phyloP scores from a whole-genome alignment of 2,113 vertebrate species.

The Cyanoderma ruficeps region DNA sequence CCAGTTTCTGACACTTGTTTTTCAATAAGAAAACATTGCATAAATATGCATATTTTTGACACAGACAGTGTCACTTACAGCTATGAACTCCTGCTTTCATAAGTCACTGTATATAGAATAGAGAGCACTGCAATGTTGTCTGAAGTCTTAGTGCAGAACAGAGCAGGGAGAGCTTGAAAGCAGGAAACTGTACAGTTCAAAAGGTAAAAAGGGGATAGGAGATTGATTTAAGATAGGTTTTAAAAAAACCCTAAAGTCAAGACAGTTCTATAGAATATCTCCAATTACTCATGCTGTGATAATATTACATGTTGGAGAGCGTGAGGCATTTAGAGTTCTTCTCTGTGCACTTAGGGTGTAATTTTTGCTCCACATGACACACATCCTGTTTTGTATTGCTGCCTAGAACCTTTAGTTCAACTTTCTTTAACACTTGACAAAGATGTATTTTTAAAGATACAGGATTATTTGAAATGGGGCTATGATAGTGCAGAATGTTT shows the following conservation, averaged over 20 bases:
- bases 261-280: constrained; percentile 16
- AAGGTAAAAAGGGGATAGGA: neutral
- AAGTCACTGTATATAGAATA: neutral
- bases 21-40: neutral
- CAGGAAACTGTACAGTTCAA: neutral
- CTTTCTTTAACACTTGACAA: constrained; percentile 21
- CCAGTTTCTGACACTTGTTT: neutral
- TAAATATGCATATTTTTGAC: neutral
- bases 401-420: constrained; percentile 33
- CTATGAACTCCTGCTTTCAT: neutral
- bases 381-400: constrained; percentile 33
- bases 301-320: neutral
- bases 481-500: neutral
- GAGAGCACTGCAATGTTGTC: neutral
- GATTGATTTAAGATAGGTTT: constrained; percentile 34
- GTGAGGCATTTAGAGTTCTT: constrained; percentile 37
- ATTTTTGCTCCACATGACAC: constrained; percentile 46
- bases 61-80: neutral
- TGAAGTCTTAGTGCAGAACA: neutral
- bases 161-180: neutral
- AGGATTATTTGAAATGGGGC: neutral
- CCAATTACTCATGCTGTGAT: constrained; percentile 58
- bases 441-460: constrained; percentile 7
- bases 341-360: constrained; percentile 21
- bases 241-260: constrained; percentile 48